Conservation (phyloP, 1,140 invertebrate species). For the Varroa destructor region DNA sequence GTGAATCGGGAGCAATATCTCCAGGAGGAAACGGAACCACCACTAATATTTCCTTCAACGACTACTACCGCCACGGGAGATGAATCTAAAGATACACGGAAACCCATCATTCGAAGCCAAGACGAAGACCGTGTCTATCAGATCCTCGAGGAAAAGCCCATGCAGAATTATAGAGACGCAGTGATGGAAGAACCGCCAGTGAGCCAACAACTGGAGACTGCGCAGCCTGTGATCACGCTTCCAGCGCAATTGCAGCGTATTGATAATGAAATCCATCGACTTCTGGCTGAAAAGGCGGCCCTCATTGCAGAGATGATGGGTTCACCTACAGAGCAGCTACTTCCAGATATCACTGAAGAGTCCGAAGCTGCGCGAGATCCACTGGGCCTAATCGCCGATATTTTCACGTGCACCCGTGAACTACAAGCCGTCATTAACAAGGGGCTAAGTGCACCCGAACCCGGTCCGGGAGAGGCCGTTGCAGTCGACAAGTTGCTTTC, state of each 20-base stretch:
- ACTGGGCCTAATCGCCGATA: slow-evolving; percentile 12
- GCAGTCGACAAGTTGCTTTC: slow-evolving; percentile 1
- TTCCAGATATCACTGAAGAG: neutral
- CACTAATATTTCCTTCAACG: neutral
- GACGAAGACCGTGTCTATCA: slow-evolving; percentile 24
- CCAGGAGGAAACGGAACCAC: neutral
- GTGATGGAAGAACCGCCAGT: slow-evolving; percentile 13
- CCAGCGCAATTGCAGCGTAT: slow-evolving; percentile 20
- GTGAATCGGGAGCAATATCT: slow-evolving; percentile 6
- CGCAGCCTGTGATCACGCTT: slow-evolving; percentile 7
- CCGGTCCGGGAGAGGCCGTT: neutral
- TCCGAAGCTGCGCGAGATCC: slow-evolving; percentile 1
- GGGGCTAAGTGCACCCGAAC: neutral
- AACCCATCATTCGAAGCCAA: slow-evolving; percentile 13
- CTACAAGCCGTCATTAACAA: slow-evolving; percentile 19
- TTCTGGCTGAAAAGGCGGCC: slow-evolving; percentile 7
- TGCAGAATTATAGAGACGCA: slow-evolving; percentile 8
- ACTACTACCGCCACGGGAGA: neutral
- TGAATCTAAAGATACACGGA: neutral
- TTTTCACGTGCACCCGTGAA: slow-evolving; percentile 4
- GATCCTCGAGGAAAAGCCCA: slow-evolving; percentile 13
- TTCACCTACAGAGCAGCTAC: neutral
- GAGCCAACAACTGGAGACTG: slow-evolving; percentile 13
- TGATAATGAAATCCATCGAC: slow-evolving; percentile 15
- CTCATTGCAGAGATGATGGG: slow-evolving; percentile 19